Base-by-base conservation (phyloP, 2,113 vertebrate genomes). In the Lota lota region DNA sequence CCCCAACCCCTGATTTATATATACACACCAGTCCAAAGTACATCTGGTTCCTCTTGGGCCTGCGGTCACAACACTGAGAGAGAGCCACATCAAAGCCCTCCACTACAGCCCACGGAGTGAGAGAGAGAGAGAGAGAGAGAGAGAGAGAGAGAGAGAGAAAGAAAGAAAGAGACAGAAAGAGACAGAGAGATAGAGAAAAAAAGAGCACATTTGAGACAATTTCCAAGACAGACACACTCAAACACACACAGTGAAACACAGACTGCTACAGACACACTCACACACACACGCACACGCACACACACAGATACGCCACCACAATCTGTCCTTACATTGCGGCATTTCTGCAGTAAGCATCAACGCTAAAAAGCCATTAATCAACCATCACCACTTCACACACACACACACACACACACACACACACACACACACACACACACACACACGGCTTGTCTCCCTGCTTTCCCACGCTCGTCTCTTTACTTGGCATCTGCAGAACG, bases 11-110 rank as follows among this genome's bases (percentile, higher is more conserved):
- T 57, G 16, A 59, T 71, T 61, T n/a, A 68, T 65, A 17, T 67
- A 56, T 54, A 21, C 79, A 79, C 81, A 80, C 79, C 80, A 78
- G 78, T 75, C 57, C 2, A 84, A 0, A 75, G 83, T 79, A 79
- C 89, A 91, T 91, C 88, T 91, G 86, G 78, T 90, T 91, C 87
- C 78, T 89, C 79, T 89, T 73, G 76, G 72, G 75, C 79, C 79
- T 88, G 88, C 78, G 84, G 85, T 90, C 88, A 87, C 12, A 87
- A 85, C 85, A 88, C 81, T 83, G 76, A 63, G 77, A 79, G 79
- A 77, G 79, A 61, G 79, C 91, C 89, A 92, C 88, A 93, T 94
- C 89, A 93, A 93, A 92, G 92, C 54, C 2, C 68, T 36, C 78
- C 77, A 60, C 71, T 81, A 78, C 76, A 87, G 73, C 73, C 82